These are phyloP conservation scores for Zeuzera pyrina DNA, from an alignment of 2,888 invertebrate genomes.

Conservation along the genomic window DNA sequence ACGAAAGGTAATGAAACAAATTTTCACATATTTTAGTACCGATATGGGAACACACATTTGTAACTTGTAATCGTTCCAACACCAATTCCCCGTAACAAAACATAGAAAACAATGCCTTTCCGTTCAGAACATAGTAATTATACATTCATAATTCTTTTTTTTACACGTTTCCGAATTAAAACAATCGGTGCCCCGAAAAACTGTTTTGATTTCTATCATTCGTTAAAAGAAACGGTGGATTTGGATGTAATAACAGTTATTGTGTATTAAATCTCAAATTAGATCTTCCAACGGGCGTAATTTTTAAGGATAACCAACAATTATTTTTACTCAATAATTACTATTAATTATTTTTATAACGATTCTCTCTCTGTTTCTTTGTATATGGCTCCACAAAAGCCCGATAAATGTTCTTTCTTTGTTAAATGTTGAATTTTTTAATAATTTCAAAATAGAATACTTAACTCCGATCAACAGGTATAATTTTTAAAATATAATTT, in stretches of 20 bases:
- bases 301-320: slow-evolving; percentile 39
- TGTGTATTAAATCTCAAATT: slow-evolving; percentile 42
- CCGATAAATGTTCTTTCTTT: too few species aligned
- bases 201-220: slow-evolving; percentile 49
- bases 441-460: too few species aligned
- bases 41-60: not conserved
- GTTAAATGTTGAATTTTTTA: too few species aligned
- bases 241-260: slow-evolving; percentile 47
- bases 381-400: too few species aligned
- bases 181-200: slow-evolving; percentile 48
- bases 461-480: too few species aligned
- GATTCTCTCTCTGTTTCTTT: slow-evolving; percentile 28
- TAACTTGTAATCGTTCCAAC: slow-evolving; percentile 27
- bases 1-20: too few species aligned
- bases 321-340: slow-evolving; percentile 55
- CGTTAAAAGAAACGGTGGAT: slow-evolving; percentile 22
- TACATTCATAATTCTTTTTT: slow-evolving; percentile 54
- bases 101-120: slow-evolving; percentile 47
- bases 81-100: slow-evolving; percentile 16
- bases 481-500: too few species aligned
- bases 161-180: slow-evolving; percentile 47
- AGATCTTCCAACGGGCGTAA: slow-evolving; percentile 37
- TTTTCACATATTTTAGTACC: not conserved
- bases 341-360: slow-evolving; percentile 49
- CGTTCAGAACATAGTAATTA: slow-evolving; percentile 53